Evolutionary conservation across 2,113 vertebrate genomes (phyloP).

Genomic region (Panurus biarmicus): DNA sequence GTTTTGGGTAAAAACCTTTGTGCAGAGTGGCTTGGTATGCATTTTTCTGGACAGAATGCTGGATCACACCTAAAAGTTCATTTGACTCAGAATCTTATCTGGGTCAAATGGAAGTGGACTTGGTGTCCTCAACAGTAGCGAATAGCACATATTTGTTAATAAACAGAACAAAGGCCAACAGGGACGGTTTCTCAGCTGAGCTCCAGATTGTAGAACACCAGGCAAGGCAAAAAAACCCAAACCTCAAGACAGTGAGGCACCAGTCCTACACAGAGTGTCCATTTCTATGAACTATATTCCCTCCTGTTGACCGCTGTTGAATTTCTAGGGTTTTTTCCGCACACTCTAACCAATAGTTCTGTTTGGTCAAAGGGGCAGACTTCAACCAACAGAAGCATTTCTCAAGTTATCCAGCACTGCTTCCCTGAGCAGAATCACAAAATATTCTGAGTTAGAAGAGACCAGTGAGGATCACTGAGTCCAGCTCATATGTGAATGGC

Average conservation of each 20-base stretch:
- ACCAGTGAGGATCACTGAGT: not conserved
- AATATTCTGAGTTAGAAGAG: not conserved
- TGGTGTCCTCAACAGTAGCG: not conserved
- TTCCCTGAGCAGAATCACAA: not conserved
- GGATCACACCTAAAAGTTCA: not conserved
- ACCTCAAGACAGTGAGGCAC: not conserved
- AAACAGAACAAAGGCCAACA: not conserved
- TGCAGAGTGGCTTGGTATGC: not conserved
- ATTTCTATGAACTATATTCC: not conserved
- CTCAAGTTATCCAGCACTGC: not conserved
- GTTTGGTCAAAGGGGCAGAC: not conserved
- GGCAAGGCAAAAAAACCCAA: not conserved
- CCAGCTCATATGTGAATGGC: not conserved
- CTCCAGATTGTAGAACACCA: not conserved
- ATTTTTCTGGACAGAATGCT: not conserved
- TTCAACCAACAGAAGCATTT: not conserved
- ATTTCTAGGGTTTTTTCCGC: not conserved
- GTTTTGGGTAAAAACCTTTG: not conserved
- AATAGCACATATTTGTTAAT: not conserved
- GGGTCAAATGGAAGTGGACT: not conserved
- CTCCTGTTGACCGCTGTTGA: not conserved
- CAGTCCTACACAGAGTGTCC: rapidly evolving
- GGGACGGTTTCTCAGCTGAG: not conserved
- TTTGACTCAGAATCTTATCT: not conserved
- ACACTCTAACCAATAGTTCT: not conserved